Evolutionary conservation across 2,888 invertebrate genomes (phyloP).

Genomic region (Sphaerophoria rueppellii): DNA sequence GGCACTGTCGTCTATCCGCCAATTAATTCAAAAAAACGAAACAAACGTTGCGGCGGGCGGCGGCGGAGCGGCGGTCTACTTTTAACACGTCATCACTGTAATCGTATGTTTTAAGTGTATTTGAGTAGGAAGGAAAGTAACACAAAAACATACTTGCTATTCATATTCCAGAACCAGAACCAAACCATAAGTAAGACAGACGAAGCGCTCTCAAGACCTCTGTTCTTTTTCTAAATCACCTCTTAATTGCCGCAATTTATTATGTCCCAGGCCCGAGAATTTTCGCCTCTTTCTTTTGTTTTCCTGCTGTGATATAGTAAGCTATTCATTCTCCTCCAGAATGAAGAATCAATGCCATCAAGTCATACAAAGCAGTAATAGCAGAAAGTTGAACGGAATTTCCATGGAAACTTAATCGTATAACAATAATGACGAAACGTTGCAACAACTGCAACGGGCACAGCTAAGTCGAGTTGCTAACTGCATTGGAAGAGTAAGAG

Average conservation of each 20-base stretch:
- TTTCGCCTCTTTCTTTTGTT: conserved; percentile 14
- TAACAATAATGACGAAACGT: conserved; percentile 30
- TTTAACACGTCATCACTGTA: conserved; percentile 16
- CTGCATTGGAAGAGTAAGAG: conserved; percentile 20
- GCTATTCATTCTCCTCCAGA: conserved; percentile 21
- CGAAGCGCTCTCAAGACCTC: conserved; percentile 2
- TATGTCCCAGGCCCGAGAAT: conserved; percentile 28
- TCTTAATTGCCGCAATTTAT: conserved; percentile 38
- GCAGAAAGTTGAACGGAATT: conserved; percentile 48
- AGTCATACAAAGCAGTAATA: conserved; percentile 20
- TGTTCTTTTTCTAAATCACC: conserved; percentile 29
- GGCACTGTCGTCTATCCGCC: conserved; percentile 18
- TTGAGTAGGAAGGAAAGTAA: conserved; percentile 3
- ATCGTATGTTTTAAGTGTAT: not conserved
- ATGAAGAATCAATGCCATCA: conserved; percentile 42
- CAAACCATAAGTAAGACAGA: conserved; percentile 3
- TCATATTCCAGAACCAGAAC: conserved; percentile 9
- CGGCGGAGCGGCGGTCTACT: conserved; percentile 17
- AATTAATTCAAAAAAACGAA: conserved; percentile 24
- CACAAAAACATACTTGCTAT: conserved; percentile 12
- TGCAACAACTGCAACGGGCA: conserved; percentile 1
- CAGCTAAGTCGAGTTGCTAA: conserved; percentile 6
- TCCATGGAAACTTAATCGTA: conserved; percentile 41
- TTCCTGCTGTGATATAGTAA: not conserved
- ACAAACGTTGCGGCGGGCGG: no score